Evolutionary conservation across 2,113 vertebrate genomes (phyloP).

Genomic region (Sebastes fasciatus): DNA sequence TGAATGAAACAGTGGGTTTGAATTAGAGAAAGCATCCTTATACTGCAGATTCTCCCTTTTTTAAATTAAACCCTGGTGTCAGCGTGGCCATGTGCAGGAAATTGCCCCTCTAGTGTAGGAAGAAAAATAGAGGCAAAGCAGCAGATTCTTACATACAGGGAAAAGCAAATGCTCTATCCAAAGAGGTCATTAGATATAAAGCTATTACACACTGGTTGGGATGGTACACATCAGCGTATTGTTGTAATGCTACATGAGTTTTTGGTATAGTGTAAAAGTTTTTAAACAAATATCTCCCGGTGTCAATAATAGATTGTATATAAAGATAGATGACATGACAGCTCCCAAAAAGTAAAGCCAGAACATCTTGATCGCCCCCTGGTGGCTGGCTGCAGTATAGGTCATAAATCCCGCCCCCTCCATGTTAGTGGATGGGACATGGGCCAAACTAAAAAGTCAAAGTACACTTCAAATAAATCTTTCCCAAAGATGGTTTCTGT

Average conservation of each 20-base stretch:
- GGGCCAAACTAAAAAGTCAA: too few species aligned
- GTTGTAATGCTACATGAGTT: not conserved
- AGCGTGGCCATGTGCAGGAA: not conserved
- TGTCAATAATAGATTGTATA: too few species aligned
- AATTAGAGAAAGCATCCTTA: not conserved
- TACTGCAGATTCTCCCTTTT: not conserved
- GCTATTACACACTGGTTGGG: not conserved
- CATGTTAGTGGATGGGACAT: too few species aligned
- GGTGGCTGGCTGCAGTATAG: too few species aligned
- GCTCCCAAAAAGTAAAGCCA: too few species aligned
- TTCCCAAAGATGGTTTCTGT: too few species aligned
- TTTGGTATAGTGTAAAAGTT: not conserved
- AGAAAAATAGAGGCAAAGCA: slow-evolving; percentile 26
- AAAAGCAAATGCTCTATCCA: not conserved
- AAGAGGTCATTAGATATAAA: not conserved
- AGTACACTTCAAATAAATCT: too few species aligned
- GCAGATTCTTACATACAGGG: not conserved
- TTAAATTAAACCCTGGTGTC: too few species aligned
- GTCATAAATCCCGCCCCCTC: too few species aligned
- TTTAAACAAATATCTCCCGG: not conserved
- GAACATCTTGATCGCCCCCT: too few species aligned
- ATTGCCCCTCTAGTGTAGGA: slow-evolving; percentile 1
- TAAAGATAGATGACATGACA: too few species aligned
- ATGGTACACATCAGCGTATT: not conserved
- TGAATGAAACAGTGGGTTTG: slow-evolving; percentile 1